A percentile compares a stretch with the other conserved stretches of the same genome.
Conservation (phyloP, 2,113 vertebrate genomes). For the Bambusicola thoracicus region DNA sequence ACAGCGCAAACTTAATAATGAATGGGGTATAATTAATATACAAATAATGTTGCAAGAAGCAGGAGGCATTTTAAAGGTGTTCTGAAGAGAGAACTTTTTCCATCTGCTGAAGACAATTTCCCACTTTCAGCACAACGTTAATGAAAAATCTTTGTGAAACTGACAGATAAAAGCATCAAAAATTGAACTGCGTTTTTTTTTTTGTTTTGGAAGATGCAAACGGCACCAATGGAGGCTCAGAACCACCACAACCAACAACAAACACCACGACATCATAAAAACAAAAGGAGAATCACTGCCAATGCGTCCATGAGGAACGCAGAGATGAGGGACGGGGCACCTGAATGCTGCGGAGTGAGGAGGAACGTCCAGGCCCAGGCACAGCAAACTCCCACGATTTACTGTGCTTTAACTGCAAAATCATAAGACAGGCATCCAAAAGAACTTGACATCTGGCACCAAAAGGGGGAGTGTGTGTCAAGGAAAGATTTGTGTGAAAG, state of each 20-base stretch:
- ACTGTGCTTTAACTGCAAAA: neutral
- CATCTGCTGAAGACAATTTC: fast-evolving
- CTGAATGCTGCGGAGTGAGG: neutral
- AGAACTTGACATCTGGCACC: constrained; percentile 44
- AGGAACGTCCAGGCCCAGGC: neutral
- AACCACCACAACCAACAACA: fast-evolving
- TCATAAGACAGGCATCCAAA: neutral
- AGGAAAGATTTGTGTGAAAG: constrained; percentile 30
- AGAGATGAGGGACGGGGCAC: fast-evolving
- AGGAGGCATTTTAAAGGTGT: neutral
- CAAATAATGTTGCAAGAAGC: neutral
- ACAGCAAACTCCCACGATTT: neutral
- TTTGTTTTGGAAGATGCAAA: neutral
- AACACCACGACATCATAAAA: fast-evolving
- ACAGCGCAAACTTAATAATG: neutral
- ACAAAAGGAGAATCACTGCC: neutral
- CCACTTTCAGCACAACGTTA: fast-evolving
- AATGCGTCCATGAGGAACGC: neutral
- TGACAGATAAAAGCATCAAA: neutral
- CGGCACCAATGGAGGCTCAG: too few species aligned
- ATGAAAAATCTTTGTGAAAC: neutral
- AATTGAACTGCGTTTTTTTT: neutral
- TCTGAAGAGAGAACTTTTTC: neutral
- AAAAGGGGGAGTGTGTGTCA: constrained; percentile 60
- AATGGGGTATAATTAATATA: neutral